Base-by-base conservation (phyloP, 1,140 invertebrate species). In the Liolophura sinensis region DNA sequence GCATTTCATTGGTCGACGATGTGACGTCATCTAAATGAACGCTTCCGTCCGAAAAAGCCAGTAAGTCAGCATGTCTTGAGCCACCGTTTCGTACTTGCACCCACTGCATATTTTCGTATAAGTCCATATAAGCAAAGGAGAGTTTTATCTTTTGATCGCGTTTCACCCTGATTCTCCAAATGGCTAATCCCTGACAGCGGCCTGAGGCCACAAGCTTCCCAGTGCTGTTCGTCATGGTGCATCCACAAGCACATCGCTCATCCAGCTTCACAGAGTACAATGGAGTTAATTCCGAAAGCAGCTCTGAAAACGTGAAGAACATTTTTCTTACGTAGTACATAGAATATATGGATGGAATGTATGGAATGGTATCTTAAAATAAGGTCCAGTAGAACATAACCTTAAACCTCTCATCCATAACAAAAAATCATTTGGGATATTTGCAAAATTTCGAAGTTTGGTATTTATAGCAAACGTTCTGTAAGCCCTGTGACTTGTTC, bases 201-300 rank as follows among this genome's bases (percentile, higher is more conserved):
- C 77, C 79, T 40, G 72, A 78, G 3, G 73, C 79, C 18, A 76
- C 73, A 47, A 81, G 77, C 59, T 75, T 61, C 12, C 77, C 79
- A 50, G 59, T 57, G 18, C 58, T 55, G 14, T 59, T 56, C 12
- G 55, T 65, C 31, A 68, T 59, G 0, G 61, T 60, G 62, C 78
- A 78, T 18, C 78, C 77, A 64, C 79, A 81, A 0, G 68, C 60
- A 61, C 79, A 81, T n/a, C 25, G 57, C 18, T 63, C 60, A 50
- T 75, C 64, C 4, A 74, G 40, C 1, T 61, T 55, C 1, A 70
- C 68, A 4, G 72, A 60, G 27, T 75, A 69, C 12, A 81, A 68
- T 20, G 77, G 77, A 0, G 74, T 79, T 40, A 40, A 40, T 40
- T 40, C 31, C 31, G 31, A 40, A 5, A 40, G 31, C 31, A 40